Evolutionary conservation across 2,113 vertebrate genomes (phyloP).

Genomic region (Pitta sordida): DNA sequence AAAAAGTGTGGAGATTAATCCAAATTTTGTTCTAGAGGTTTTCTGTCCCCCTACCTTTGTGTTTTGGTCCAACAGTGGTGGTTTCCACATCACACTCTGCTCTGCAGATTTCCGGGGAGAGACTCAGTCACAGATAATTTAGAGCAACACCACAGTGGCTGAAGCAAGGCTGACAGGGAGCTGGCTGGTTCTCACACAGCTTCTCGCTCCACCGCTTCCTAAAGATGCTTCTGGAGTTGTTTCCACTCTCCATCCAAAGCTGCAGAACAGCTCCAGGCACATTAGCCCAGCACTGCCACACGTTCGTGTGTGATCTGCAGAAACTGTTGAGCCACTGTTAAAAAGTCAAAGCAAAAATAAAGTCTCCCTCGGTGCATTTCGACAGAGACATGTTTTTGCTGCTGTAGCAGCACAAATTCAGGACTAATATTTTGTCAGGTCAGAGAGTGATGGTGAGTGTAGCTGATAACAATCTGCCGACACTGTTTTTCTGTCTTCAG

Average conservation of each 20-base stretch:
- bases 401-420: neutral
- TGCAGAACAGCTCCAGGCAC: neutral
- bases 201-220: neutral
- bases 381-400: neutral
- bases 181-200: neutral
- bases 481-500: constrained; percentile 2
- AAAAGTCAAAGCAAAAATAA: neutral
- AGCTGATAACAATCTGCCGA: constrained; percentile 23
- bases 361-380: neutral
- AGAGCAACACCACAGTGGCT: neutral
- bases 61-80: neutral
- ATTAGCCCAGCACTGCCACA: neutral
- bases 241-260: neutral
- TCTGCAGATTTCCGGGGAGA: neutral
- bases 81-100: neutral
- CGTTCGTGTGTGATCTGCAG: neutral
- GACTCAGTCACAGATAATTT: neutral
- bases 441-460: neutral
- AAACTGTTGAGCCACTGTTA: neutral
- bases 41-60: neutral
- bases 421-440: neutral
- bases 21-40: neutral
- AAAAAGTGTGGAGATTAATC: neutral
- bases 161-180: neutral
- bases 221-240: neutral